Base-by-base conservation (phyloP, 2,113 vertebrate species). In the Saccopteryx bilineata region DNA sequence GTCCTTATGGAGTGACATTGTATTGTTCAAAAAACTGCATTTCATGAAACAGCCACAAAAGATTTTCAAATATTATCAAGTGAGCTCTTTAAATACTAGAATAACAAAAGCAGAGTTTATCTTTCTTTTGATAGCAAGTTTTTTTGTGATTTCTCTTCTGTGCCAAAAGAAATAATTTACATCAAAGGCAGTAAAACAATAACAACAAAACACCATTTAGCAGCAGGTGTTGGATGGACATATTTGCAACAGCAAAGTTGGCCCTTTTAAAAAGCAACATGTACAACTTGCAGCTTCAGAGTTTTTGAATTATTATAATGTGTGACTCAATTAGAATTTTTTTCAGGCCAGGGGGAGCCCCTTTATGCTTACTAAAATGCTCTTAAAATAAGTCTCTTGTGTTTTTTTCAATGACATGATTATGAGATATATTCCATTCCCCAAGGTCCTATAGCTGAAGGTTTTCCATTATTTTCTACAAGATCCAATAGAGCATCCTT, bases 51-150 rank as follows among this genome's bases (percentile, higher is more conserved):
- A 63, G 10, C 33, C 71, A 75, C 72, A 97, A 93, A 95, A 92
- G 1, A 87, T 91, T 87, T 95, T 96, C 56, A 96, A 93, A 90
- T 65, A 56, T 24, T 94, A 92, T 56, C 61, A 92, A 75, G 68
- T 63, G 24, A 97, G 72, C 12, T 88, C 92, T 83, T 66, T 97
- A 76, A 94, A 82, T 91, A 81, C 8, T 72, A 50, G 87, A 15
- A 48, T 85, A 97, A 97, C 93, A 97, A 97, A 96, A 75, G 18
- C 61, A 60, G 84, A 82, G 74, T 93, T 97, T 97, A 96, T 96
- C 92, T 95, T 90, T 80, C 60, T 56, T 91, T 95, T 96, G 91
- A 97, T 96, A 97, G 89, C 69, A 93, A 96, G 65, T 3, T 74
- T 97, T 97, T 96, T 92, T 97, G 86, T 75, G 83, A 94, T 96